Evolutionary conservation across 2,888 invertebrate species (phyloP), one percentile per base, ranked within the genome.

Genomic region (Sarcophaga subvicina): DNA sequence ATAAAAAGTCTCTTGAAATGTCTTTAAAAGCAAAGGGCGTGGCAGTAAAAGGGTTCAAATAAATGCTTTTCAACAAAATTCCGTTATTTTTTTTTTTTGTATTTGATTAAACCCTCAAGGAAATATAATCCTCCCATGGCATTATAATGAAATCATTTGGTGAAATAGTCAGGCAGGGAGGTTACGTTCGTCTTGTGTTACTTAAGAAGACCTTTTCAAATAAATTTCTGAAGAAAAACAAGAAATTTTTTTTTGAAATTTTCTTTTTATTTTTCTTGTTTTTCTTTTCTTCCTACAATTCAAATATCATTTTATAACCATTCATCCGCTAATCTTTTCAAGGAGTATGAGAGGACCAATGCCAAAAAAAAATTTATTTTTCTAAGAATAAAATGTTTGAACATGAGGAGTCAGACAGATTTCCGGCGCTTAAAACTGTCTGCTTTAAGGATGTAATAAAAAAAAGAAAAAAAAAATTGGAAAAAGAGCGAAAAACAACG

Each of bases 371-470:
- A 25, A 73, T 72, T 27, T 5, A 37, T 22, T 47, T n/a, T 62
- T 54, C 27, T 47, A 64, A 80, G 54, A 69, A 77, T 25, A 72
- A 77, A 73, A 72, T 80, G 80, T 80, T 72, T 83, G 69, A 66
- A 70, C 73, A 73, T 66, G 77, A 37, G 37, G 37, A 86, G 83
- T 83, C 86, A 86, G 86, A 86, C 86, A 86, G 86, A 86, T 86
- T 83, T 86, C 86, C 83, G 86, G 86, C 69, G 83, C 86, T 86
- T 83, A 83, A 83, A 83, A 86, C 77, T 86, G 86, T 83, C 86
- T 86, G 73, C 80, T 80, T 75, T 49, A 78, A 83, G 86, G 66
- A 37, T 37, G 37, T 37, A 37, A 37, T 37, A 8, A 37, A 37
- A 10, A 3, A 37, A 2, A 37, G 2, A 10, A 10, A 10, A 37